Base-by-base conservation (phyloP, 2,113 vertebrate genomes). In the Paedocypris sp. region DNA sequence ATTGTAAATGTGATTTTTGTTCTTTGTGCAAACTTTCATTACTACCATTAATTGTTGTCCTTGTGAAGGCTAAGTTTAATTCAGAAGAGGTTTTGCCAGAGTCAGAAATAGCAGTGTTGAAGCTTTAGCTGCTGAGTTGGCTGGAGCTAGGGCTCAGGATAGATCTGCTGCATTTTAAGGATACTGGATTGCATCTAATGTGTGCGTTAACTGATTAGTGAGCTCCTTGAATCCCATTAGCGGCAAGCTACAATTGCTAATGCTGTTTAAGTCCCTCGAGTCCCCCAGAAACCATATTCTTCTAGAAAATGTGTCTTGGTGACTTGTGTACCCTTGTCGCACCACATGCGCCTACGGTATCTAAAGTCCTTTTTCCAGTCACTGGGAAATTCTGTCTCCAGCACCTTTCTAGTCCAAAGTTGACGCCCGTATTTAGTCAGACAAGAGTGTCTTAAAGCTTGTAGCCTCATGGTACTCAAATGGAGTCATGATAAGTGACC, bases 171-270 rank as follows among this genome's bases (percentile, higher is more conserved):
- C 48, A 54, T 41, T 28, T 50, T 31, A 41, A 29, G 16, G 43
- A 61, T 45, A 71, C 59, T 54, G 42, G 61, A 54, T 54, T 57
- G 25, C 60, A 46, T 56, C 64, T 15, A 32, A 0, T 56, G 43
- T 64, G 32, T 61, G 48, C 68, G 66, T 82, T 59, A 77, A 48
- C 70, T 75, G 43, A 78, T 76, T 75, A 75, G 52, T 12, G 48
- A 41, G 56, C 50, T 62, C 64, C 67, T 59, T 43, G 76, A 79
- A 71, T 74, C 66, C 54, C 58, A 63, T 71, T 68, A 77, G 63
- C 10, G 51, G 18, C 64, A 70, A 61, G 49, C 23, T 29, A 69
- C 46, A 38, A 65, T 70, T 67, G 60, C 67, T 73, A 74, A 80
- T 74, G 12, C 49, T 29, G 23, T n/a, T 50, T 19, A 32, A 61